phyloP scores from a whole-genome alignment of 2,888 invertebrate genomes.

The Xanthia togata region DNA sequence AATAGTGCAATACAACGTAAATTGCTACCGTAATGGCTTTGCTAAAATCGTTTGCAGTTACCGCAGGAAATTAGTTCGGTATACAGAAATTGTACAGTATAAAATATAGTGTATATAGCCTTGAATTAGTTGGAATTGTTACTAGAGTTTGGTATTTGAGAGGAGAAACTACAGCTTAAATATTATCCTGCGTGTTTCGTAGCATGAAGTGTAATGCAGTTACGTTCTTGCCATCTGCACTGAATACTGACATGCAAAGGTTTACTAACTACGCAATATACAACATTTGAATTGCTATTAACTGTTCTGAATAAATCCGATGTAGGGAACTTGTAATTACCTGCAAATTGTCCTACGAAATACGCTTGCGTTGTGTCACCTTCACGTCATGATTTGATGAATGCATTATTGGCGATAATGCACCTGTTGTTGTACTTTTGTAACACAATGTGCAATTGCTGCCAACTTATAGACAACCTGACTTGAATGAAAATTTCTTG shows the following conservation, averaged over 20 bases:
- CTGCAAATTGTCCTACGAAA: constrained; percentile 18
- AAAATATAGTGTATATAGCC: constrained; percentile 1
- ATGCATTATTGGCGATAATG: constrained; percentile 22
- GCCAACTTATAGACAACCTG: constrained; percentile 29
- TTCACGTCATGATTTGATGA: constrained; percentile 36
- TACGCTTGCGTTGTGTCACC: not conserved
- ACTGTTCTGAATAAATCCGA: not conserved
- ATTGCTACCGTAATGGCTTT: constrained; percentile 54
- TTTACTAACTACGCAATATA: not conserved
- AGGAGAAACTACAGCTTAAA: not conserved
- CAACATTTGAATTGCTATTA: not conserved
- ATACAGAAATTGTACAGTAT: constrained; percentile 30
- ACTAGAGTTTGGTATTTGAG: constrained; percentile 6
- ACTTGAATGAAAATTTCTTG: constrained; percentile 40
- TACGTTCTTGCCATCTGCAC: not conserved
- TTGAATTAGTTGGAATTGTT: constrained; percentile 27
- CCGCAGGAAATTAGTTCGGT: constrained; percentile 57
- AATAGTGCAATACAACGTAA: constrained; percentile 53
- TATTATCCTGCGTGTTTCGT: not conserved
- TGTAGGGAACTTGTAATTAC: not conserved
- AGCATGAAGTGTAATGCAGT: constrained; percentile 1
- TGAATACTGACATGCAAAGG: not conserved
- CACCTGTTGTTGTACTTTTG: constrained; percentile 34
- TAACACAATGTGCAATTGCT: constrained; percentile 46
- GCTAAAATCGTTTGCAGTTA: constrained; percentile 56